These are phyloP conservation scores for Adelosebastes latens DNA, from an alignment of 2,797 vertebrate species.

Conservation along the genomic window DNA sequence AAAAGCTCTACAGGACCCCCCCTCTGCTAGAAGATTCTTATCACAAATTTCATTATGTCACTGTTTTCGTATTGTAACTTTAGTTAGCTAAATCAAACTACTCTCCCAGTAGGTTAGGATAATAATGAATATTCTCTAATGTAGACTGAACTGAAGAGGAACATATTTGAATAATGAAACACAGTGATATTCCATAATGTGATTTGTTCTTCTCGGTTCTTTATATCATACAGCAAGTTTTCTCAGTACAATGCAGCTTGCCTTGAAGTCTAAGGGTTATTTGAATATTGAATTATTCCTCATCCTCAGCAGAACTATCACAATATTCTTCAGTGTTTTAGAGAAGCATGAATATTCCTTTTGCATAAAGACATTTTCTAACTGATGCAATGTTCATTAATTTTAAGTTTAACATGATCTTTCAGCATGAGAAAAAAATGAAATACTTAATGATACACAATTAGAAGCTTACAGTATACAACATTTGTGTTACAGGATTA, in stretches of 20 bases:
- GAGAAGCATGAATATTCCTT: constrained; percentile 16
- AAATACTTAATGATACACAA: neutral
- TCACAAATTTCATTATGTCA: constrained; percentile 11
- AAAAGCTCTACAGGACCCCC: neutral
- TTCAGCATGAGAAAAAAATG: neutral
- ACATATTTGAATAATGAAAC: constrained; percentile 62
- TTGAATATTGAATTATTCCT: constrained; percentile 22
- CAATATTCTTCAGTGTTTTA: neutral
- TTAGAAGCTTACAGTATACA: neutral
- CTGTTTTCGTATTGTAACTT: constrained; percentile 22
- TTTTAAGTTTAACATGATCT: neutral
- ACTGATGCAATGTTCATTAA: neutral
- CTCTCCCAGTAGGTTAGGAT: constrained; percentile 5
- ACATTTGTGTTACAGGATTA: neutral
- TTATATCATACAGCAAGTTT: constrained; percentile 15
- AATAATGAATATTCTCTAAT: constrained; percentile 50
- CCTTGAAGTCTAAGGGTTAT: constrained; percentile 27
- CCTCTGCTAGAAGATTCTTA: neutral
- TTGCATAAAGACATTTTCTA: neutral
- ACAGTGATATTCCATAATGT: constrained; percentile 32
- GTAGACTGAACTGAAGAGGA: constrained; percentile 20
- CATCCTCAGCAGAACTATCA: neutral
- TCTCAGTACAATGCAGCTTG: constrained; percentile 17
- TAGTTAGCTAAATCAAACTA: constrained; percentile 12
- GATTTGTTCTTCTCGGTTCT: constrained; percentile 41